Conservation (phyloP, 1,140 invertebrate genomes). For the Globodera rostochiensis region DNA sequence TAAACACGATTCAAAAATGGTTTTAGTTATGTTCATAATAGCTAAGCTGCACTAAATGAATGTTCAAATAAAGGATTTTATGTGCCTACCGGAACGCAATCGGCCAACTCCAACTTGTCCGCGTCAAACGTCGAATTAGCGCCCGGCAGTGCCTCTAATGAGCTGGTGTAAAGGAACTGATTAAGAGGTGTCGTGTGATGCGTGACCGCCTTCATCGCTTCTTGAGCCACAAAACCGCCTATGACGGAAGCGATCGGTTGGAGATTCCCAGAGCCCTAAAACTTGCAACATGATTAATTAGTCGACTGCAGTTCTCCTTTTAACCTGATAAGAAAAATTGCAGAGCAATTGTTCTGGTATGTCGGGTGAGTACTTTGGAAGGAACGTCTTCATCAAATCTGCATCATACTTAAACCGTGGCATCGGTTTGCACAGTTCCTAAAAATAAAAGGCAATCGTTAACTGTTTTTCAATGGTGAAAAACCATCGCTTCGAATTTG, state of each 20-base stretch:
- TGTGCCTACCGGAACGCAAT: slow-evolving; percentile 71
- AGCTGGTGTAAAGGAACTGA: slow-evolving; percentile 96
- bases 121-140: slow-evolving; percentile 66
- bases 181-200: slow-evolving; percentile 93
- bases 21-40: too few species aligned
- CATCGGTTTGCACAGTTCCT: slow-evolving; percentile 34
- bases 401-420: slow-evolving; percentile 74
- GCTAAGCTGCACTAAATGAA: background rate
- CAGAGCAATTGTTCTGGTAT: slow-evolving; percentile 49
- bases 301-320: too few species aligned
- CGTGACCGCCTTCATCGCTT: slow-evolving; percentile 88
- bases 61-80: background rate
- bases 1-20: too few species aligned
- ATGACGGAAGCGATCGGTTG: slow-evolving; percentile 90
- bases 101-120: slow-evolving; percentile 73
- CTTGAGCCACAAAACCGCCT: slow-evolving; percentile 84
- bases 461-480: background rate
- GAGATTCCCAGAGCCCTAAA: slow-evolving; percentile 74
- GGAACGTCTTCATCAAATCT: slow-evolving; percentile 72
- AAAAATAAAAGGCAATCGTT: background rate
- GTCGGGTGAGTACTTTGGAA: slow-evolving; percentile 66
- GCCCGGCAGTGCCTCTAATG: slow-evolving; percentile 86
- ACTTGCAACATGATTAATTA: background rate
- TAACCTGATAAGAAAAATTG: slow-evolving; percentile 51
- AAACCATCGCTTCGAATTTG: slow-evolving; percentile 72